Base-by-base conservation (phyloP, 1,140 invertebrate species). In the Choristoneura fumiferana region DNA sequence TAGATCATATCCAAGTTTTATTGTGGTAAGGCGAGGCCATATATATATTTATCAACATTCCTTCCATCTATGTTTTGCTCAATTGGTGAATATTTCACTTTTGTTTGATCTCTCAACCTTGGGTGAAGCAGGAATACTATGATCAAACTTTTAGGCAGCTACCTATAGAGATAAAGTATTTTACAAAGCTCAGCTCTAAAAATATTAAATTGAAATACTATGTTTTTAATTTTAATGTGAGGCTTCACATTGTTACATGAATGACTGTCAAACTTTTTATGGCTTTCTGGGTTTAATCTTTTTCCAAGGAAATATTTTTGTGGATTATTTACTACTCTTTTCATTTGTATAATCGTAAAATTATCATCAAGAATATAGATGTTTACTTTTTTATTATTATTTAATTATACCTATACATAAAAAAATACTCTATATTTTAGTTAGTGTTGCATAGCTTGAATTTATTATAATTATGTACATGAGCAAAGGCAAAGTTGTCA, bases 81-180 rank as follows among this genome's bases (percentile, higher is more conserved):
- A 49, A 49, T 22, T 49, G n/a, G 43, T 49, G 43, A 49, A 49
- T n/a, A 12, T 33, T 12, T 13, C 18, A n/a, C 29, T 49, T 17
- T 45, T 45, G 15, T 29, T 12, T 49, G 43, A 49, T 49, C 43
- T 49, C 43, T 49, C 43, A n/a, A n/a, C n/a, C n/a, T n/a, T n/a
- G 43, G 43, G 17, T 18, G 12, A 49, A 49, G 22, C 43, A 49
- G 43, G 43, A 49, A 22, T 18, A 12, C 43, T 43, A 17, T 43
- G 22, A 10, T 15, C 14, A 15, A 39, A 14, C 9, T 39, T 4
- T 17, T 5, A 43, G 39, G 14, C 14, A 17, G 4, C 39, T 17
- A 40, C 8, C n/a, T n/a, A n/a, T n/a, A n/a, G n/a, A n/a, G n/a
- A n/a, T n/a, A n/a, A n/a, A n/a, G n/a, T n/a, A n/a, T n/a, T n/a